Conservation (phyloP, 2,113 vertebrate species). For the Litocranius walleri region DNA sequence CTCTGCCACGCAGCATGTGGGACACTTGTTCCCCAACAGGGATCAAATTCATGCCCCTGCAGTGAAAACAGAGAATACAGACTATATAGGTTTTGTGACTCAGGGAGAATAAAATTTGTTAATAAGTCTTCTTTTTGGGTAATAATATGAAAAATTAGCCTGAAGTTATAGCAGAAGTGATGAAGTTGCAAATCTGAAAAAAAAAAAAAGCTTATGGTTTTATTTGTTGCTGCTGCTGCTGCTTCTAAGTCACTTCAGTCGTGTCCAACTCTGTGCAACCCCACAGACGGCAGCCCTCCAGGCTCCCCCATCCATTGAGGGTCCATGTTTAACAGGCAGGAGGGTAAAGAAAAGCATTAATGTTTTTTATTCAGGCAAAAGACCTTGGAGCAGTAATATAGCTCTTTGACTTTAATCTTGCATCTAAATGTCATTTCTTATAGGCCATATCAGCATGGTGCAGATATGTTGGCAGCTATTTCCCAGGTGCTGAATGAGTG, state of each 20-base stretch:
- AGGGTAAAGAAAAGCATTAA: neutral
- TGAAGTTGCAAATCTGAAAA: neutral
- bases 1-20: neutral
- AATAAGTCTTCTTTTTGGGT: neutral
- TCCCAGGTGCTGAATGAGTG: conserved; percentile 89
- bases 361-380: neutral
- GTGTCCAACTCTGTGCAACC: neutral
- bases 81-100: neutral
- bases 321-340: neutral
- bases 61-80: neutral
- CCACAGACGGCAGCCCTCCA: neutral
- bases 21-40: neutral
- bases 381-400: neutral
- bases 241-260: neutral
- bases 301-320: neutral
- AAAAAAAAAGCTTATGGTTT: neutral
- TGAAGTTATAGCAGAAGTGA: neutral
- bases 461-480: conserved; percentile 95
- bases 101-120: neutral
- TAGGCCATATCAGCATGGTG: conserved; percentile 96
- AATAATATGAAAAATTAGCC: neutral
- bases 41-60: neutral
- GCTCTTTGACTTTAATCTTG: neutral
- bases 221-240: neutral
- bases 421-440: neutral